Evolutionary conservation across 2,113 vertebrate genomes (phyloP).

Genomic region (Vulpes lagopus): DNA sequence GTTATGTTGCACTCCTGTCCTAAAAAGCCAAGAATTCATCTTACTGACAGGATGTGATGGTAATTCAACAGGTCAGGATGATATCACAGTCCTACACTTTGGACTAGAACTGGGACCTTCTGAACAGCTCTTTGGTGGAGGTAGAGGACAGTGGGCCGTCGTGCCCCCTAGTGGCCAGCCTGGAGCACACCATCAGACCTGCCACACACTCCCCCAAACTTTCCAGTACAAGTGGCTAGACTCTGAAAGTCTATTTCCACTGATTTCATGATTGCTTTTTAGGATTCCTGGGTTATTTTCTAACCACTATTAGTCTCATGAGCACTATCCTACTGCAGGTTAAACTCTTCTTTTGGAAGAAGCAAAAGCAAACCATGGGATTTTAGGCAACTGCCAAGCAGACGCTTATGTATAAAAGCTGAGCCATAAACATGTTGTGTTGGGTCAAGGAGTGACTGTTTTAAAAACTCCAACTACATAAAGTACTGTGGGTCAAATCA

Average conservation of each 20-base stretch:
- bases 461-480: background rate
- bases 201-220: background rate
- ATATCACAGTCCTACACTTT: background rate
- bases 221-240: accelerated
- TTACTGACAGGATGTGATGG: background rate
- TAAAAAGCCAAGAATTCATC: background rate
- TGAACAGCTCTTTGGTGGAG: background rate
- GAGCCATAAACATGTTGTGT: background rate
- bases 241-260: background rate
- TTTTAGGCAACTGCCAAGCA: background rate
- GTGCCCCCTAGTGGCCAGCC: constrained; percentile 39
- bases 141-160: background rate
- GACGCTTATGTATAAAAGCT: background rate
- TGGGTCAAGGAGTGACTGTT: background rate
- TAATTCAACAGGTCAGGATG: background rate
- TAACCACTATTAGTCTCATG: background rate
- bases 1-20: background rate
- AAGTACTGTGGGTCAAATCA: background rate
- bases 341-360: background rate
- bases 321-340: background rate
- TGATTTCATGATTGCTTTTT: background rate
- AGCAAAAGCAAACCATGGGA: background rate
- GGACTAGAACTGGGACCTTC: too few relatives aligned
- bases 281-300: background rate
- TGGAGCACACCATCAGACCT: accelerated